A percentile compares a stretch with the other conserved stretches of the same genome.
phyloP scores from a whole-genome alignment of 2,113 vertebrate genomes.

The Electrona antarctica region DNA sequence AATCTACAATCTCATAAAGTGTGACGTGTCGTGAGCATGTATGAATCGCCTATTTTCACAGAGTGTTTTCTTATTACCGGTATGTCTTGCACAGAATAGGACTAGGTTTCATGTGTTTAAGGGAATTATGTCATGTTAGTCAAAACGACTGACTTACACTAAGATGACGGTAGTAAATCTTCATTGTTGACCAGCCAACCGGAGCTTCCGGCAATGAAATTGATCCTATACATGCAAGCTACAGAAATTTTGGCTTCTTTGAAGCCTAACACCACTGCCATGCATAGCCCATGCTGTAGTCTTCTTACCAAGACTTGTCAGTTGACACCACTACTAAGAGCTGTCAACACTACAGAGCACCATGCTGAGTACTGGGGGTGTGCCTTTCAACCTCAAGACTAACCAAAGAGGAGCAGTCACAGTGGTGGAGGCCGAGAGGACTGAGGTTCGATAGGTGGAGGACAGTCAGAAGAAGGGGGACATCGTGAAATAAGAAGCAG shows the following conservation, averaged over 20 bases:
- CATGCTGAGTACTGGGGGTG: constrained; percentile 26
- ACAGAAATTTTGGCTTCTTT: constrained; percentile 25
- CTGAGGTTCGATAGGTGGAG: not conserved
- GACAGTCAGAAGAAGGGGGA: constrained; percentile 1
- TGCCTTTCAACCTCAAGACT: constrained; percentile 22
- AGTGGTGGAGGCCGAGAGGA: not conserved
- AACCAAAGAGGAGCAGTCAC: constrained; percentile 40
- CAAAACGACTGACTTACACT: no score
- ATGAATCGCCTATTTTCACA: no score
- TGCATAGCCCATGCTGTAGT: constrained; percentile 33
- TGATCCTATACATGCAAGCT: constrained; percentile 15
- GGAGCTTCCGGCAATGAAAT: constrained; percentile 15
- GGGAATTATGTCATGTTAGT: no score
- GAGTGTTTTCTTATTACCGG: no score
- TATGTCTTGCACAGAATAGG: not conserved
- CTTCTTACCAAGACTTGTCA: constrained; percentile 38
- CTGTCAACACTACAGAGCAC: constrained; percentile 31
- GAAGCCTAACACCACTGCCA: constrained; percentile 49
- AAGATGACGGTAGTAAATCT: not conserved
- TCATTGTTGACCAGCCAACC: not conserved
- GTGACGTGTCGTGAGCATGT: no score
- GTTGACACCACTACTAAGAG: constrained; percentile 41
- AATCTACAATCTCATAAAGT: not conserved
- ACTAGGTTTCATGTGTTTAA: not conserved
- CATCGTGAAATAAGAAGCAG: not conserved